Evolutionary conservation across 2,888 invertebrate genomes (phyloP), one percentile per base, ranked within the genome.

Genomic region (Agrotis exclamationis): DNA sequence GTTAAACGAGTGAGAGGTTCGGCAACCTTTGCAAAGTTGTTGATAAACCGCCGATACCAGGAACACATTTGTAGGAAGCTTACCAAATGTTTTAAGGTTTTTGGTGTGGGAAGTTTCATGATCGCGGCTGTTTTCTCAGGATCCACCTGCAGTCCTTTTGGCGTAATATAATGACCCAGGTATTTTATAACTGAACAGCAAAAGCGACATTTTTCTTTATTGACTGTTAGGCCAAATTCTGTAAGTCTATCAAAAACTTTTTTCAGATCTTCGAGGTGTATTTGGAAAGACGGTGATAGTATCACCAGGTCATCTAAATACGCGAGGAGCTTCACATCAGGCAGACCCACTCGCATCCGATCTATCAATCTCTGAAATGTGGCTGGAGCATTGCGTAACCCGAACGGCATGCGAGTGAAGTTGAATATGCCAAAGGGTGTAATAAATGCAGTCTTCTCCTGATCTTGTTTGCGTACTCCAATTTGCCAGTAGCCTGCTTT

Each of bases 341-440:
- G 44, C 2, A 53, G 1, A 14, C 54, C 13, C 9, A 65, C 54
- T 11, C 70, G 45, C 50, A 65, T 28, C 0, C 64, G 64, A n/a
- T 78, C 78, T 44, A 80, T 78, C 5, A 71, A n/a, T 13, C 84
- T 58, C 53, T 85, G 83, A 56, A 89, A 88, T 0, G 87, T 88
- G 0, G 85, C 76, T 11, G 88, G 86, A 1, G 87, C 87, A 48
- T 89, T 87, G 1, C 81, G 64, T 7, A 88, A 66, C 0, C 88
- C 88, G 48, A 89, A 89, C 0, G 86, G 85, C 87, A 88, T 88
- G 18, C 87, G 67, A 1, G 79, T 78, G 57, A 88, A 89, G n/a
- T 76, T 64, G 51, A 76, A 89, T 7, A 80, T 75, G 0, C 86
- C 87, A 65, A 87, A 85, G 14, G 86, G 84, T 5, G 45, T 45